phyloP scores from a whole-genome alignment of 1,140 invertebrate species.

The Macrobrachium nipponense region DNA sequence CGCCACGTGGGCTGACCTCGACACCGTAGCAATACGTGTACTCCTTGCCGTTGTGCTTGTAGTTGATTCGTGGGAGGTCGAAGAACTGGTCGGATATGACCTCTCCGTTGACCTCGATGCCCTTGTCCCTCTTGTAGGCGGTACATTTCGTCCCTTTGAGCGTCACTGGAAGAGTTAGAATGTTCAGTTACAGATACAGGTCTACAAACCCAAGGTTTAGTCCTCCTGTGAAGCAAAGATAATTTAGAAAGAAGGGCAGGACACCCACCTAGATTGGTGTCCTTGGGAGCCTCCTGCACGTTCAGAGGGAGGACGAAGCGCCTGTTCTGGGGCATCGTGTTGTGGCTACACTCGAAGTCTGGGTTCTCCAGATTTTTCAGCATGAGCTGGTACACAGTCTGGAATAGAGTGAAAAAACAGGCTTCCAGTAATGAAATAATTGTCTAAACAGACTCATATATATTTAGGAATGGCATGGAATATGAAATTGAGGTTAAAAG shows the following conservation, averaged over 20 bases:
- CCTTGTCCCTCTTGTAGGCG: conserved; percentile 17
- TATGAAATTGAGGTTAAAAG: too few species aligned
- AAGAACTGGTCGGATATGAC: conserved; percentile 23
- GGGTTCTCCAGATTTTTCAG: conserved; percentile 29
- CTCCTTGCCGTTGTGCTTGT: conserved; percentile 42
- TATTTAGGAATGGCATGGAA: too few species aligned
- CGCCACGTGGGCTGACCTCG: conserved; percentile 23
- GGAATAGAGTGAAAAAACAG: background rate
- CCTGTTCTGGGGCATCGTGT: conserved; percentile 1
- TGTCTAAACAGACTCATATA: too few species aligned
- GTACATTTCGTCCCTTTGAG: conserved; percentile 33
- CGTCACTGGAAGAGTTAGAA: conserved; percentile 35
- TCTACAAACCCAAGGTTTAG: too few species aligned
- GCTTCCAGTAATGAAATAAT: background rate
- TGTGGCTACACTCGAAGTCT: background rate
- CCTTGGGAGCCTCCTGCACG: background rate
- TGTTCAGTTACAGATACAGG: background rate
- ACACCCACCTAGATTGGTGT: conserved; percentile 38
- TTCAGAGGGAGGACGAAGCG: conserved; percentile 41
- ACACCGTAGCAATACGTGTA: conserved; percentile 48
- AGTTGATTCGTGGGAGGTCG: conserved; percentile 56
- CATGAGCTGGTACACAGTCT: conserved; percentile 34
- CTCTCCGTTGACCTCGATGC: conserved; percentile 28
- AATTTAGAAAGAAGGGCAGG: too few species aligned
- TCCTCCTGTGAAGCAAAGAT: too few species aligned